Base-by-base conservation (phyloP, 2,113 vertebrate genomes). In the Lucifuga dentata region DNA sequence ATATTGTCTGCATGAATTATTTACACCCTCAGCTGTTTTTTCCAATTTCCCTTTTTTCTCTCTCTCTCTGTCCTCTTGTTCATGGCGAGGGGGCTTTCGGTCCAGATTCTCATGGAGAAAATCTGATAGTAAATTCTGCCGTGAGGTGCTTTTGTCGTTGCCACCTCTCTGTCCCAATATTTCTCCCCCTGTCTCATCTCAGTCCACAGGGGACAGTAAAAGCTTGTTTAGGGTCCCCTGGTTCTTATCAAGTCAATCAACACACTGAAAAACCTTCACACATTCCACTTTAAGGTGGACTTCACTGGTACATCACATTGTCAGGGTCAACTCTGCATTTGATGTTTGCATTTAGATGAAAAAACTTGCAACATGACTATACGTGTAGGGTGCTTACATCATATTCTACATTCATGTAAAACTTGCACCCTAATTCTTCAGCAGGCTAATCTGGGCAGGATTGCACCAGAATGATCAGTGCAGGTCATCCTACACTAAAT, bases 1-100 rank as follows among this genome's bases (percentile, higher is more conserved):
- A 99, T 99, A 99, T 98, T 99, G 98, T 97, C 98, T 97, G 96
- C 97, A 98, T 99, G 98, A 99, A 98, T 99, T 98, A 99, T 99
- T 99, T 98, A 99, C 96, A 98, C 95, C 95, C 96, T 98, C 97
- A 97, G 96, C 96, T 98, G 96, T 98, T 99, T 99, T 97, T 97
- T 89, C 80, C 86, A 79, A 84, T 86, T 88, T 89, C 72, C 53
- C 80, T 80, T 71, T 70, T 78, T 88, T 84, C 80, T 84, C 0
- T 11, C 46, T 93, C 88, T 93, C 93, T 86, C 76, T 60, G 76
- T 88, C 83, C 88, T 88, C 84, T 90, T 20, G 56, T 95, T 95
- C 75, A 90, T 94, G 95, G 95, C 92, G 93, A 94, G 92, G 93
- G 83, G 78, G 39, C 51, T 86, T 95, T 95, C 93, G 95, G 94